Percentiles rank a stretch among this genome's conserved stretches.
Conservation (phyloP, 2,888 invertebrate genomes). For the Eilema sororculum region DNA sequence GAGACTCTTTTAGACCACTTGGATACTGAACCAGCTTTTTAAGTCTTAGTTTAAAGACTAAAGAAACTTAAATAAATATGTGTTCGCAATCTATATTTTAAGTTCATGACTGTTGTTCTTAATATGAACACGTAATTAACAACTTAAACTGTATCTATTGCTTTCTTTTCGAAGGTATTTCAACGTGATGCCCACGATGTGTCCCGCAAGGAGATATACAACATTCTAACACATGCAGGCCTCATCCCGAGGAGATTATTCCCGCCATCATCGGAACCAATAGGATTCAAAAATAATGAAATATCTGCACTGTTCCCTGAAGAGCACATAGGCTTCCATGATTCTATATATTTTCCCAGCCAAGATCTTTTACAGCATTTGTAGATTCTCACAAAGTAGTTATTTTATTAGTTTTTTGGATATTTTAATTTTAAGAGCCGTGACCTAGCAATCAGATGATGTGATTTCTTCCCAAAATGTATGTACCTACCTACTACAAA, state of each 20-base stretch:
- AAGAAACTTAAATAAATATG: too few relatives aligned
- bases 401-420: too few relatives aligned
- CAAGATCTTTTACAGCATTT: slow-evolving; percentile 75
- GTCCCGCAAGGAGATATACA: slow-evolving; percentile 88
- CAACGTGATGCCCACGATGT: slow-evolving; percentile 88
- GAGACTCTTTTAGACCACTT: too few relatives aligned
- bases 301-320: slow-evolving; percentile 34
- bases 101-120: too few relatives aligned
- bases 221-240: slow-evolving; percentile 89
- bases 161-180: slow-evolving; percentile 75
- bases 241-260: slow-evolving; percentile 76
- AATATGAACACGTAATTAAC: too few relatives aligned
- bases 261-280: slow-evolving; percentile 9
- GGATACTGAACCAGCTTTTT: too few relatives aligned
- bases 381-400: slow-evolving; percentile 30
- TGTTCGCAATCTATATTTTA: too few relatives aligned
- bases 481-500: not conserved
- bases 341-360: slow-evolving; percentile 56
- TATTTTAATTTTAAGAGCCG: not conserved
- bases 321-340: slow-evolving; percentile 48
- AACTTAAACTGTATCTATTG: too few relatives aligned
- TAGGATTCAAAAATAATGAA: slow-evolving; percentile 26
- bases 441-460: too few relatives aligned
- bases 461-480: not conserved
- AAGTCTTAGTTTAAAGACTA: too few relatives aligned